Base-by-base conservation (phyloP, 2,888 invertebrate species). In the Chelonus formosanus region DNA sequence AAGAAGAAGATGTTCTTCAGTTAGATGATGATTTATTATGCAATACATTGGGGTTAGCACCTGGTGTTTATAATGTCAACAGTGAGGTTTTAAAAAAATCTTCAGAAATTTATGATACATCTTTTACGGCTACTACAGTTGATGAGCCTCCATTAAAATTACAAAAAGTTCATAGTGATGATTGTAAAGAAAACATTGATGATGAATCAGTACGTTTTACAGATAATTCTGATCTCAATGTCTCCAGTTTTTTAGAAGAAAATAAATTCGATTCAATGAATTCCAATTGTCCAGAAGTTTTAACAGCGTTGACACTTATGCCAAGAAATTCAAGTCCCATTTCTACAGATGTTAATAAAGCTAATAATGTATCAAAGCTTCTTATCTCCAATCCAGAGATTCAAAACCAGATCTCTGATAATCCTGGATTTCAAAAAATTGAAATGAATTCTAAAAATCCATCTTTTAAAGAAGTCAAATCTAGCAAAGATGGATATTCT, bases 271-370 rank as follows among this genome's bases (percentile, higher is more conserved):
- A 81, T 5, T 58, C 67, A 8, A 56, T 68, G 3, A 75, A 69
- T 67, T 61, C 72, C 5, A 80, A 76, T 63, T 83, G 83, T 43
- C 82, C 83, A 1, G 83, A 84, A 67, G 82, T 84, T 1, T 65
- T 84, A 3, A 78, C 82, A 31, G 82, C 83, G 1, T 71, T 84
- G 32, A 83, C 83, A 0, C 71, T 84, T 2, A 79, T 83, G 76
- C 78, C 82, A 20, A 70, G 79, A 55, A 80, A 78, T 70, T 69
- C 78, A 1, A 79, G 73, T 64, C 72, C 75, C 3, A 69, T 71
- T 3, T 66, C 50, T 4, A 45, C 69, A n/a, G 76, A 74, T 35
- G 55, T 65, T 35, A 59, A 68, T 4, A 73, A 69, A 47, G 67
- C 72, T 4, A 68, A 69, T 7, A 73, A 69, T n/a, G 66, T 77